A percentile compares a stretch with the other conserved stretches of the same genome.
These are phyloP conservation scores for Halocynthia roretzi DNA, from an alignment of 23 tunicate species.

Conservation along the genomic window DNA sequence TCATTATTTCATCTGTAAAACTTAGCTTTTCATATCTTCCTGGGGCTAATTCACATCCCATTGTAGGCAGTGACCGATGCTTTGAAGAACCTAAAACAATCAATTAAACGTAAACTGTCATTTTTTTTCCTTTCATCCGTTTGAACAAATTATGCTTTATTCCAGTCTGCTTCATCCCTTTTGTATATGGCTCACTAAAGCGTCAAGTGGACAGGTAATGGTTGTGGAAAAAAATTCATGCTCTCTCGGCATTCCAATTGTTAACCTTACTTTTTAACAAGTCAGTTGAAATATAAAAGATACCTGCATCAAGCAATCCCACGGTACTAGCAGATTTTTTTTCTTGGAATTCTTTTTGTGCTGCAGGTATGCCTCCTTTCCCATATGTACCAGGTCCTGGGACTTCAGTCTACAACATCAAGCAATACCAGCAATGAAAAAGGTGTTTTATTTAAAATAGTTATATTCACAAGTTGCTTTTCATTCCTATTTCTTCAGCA, in stretches of 20 bases:
- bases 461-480: not conserved
- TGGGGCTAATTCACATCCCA: conserved; percentile 86
- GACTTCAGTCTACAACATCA: conserved; percentile 3
- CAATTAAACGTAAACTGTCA: conserved; percentile 52
- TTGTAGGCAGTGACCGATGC: conserved; percentile 47
- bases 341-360: conserved; percentile 42
- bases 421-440: not conserved
- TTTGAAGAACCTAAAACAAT: conserved; percentile 63
- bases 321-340: conserved; percentile 47
- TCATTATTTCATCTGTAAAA: conserved; percentile 60
- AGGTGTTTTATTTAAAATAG: not conserved
- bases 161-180: no score
- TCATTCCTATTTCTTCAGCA: no score
- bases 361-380: conserved; percentile 60
- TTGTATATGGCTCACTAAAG: no score
- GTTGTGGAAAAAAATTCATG: no score
- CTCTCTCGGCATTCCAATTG: no score
- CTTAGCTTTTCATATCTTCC: conserved; percentile 65
- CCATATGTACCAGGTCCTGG: conserved; percentile 96
- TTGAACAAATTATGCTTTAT: no score
- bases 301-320: conserved; percentile 63
- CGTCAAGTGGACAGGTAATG: no score
- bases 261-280: no score
- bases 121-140: conserved; percentile 3
- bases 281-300: not conserved